phyloP scores from a whole-genome alignment of 2,113 vertebrate genomes.

The Picathartes gymnocephalus region DNA sequence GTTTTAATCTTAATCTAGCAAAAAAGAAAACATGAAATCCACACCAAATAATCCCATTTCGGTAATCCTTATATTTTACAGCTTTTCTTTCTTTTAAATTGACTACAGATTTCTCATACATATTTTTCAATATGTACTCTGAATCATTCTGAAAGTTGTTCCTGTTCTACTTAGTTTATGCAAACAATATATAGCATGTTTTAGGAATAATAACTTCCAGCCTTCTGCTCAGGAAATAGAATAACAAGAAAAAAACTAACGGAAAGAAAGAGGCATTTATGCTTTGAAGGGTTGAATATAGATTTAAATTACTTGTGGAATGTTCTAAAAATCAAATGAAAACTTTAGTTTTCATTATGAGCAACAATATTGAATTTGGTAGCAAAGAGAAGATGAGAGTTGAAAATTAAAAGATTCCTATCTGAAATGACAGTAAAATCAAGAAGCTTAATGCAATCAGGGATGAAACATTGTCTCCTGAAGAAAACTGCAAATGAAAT shows the following conservation, averaged over 20 bases:
- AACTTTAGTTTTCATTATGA: not conserved
- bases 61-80: not conserved
- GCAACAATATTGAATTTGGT: not conserved
- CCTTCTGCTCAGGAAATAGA: not conserved
- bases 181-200: not conserved
- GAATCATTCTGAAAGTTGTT: not conserved
- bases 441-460: not conserved
- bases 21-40: not conserved
- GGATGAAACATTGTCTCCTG: not conserved
- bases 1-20: not conserved
- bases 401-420: not conserved
- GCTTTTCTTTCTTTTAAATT: not conserved
- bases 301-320: not conserved
- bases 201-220: not conserved
- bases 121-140: not conserved
- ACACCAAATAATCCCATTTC: not conserved
- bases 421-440: not conserved
- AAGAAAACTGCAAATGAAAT: not conserved
- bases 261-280: not conserved
- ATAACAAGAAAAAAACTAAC: not conserved
- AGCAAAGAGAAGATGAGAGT: not conserved
- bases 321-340: not conserved
- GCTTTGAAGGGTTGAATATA: not conserved
- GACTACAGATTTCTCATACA: not conserved
- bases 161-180: not conserved